A percentile compares a stretch with the other conserved stretches of the same genome.
Conservation (phyloP, 2,113 vertebrate genomes). For the Myotis lucifugus region DNA sequence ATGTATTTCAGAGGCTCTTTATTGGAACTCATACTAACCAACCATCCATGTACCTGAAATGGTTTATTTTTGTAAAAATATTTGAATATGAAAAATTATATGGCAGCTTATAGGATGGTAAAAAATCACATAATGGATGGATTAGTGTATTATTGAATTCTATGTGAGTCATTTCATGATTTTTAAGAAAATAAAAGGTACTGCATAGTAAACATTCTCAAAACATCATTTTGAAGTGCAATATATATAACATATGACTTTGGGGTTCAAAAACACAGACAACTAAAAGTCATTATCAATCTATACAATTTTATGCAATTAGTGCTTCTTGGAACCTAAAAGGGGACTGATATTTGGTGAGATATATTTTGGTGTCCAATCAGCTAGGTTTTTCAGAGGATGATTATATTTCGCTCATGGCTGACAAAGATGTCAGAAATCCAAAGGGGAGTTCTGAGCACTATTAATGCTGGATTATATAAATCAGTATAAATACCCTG, state of each 20-base stretch:
- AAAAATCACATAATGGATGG: neutral
- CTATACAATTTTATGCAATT: neutral
- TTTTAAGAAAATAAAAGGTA: neutral
- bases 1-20: slow-evolving; percentile 57
- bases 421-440: neutral
- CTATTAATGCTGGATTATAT: neutral
- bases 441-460: neutral
- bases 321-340: neutral
- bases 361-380: neutral
- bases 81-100: slow-evolving; percentile 30
- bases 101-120: neutral
- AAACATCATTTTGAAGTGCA: neutral
- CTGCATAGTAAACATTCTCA: neutral
- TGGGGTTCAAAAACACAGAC: neutral
- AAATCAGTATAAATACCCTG: slow-evolving; percentile 53
- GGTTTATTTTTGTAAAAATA: slow-evolving; percentile 37
- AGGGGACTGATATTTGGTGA: neutral
- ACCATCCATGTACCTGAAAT: slow-evolving; percentile 21
- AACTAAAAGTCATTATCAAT: neutral
- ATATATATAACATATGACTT: neutral
- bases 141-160: slow-evolving; percentile 25
- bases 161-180: neutral
- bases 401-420: slow-evolving; percentile 28
- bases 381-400: neutral
- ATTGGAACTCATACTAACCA: neutral